Evolutionary conservation across 2,888 invertebrate genomes (phyloP), one percentile per base, ranked within the genome.

Genomic region (Drosophila fungiperda): DNA sequence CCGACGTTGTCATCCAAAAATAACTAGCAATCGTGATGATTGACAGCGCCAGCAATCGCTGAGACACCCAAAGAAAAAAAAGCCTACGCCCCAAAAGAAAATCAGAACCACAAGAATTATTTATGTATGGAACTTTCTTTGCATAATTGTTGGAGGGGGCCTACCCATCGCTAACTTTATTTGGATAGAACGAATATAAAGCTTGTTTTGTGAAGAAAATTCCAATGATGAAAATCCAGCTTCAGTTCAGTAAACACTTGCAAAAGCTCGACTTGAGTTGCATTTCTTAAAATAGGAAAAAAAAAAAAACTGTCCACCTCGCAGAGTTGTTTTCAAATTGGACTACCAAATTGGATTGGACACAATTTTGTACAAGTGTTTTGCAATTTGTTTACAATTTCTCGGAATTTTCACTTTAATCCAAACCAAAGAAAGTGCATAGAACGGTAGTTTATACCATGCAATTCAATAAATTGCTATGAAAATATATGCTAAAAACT

Each of bases 41-140:
- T 49, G 52, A 48, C 69, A 68, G 57, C 55, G 54, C 61, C 54
- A 60, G 20, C 61, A 26, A 33, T n/a, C 48, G 33, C 1, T 23
- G 42, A 38, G 23, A 48, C 32, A 40, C 45, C 57, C 45, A 62
- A 53, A 20, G 3, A 3, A 29, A 11, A 8, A 55, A 72, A 65
- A 36, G 87, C 84, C 87, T 87, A 87, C 57, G 82, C 70, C 53
- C 68, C 42, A 59, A 26, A 49, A 52, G 15, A 36, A 42, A 38
- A 71, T 49, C 33, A 29, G 52, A 32, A 36, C 23, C 8, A 38
- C 20, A 65, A 50, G 49, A 86, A 78, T 84, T 62, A 89, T 85
- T 89, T 89, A 85, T 85, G 89, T 74, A 85, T 89, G 85, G 59
- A 84, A 89, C 87, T 85, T 89, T 85, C 87, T 81, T 87, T 67